A percentile compares a stretch with the other conserved stretches of the same genome.
phyloP scores from a whole-genome alignment of 2,888 invertebrate genomes.

The Tyria jacobaeae region DNA sequence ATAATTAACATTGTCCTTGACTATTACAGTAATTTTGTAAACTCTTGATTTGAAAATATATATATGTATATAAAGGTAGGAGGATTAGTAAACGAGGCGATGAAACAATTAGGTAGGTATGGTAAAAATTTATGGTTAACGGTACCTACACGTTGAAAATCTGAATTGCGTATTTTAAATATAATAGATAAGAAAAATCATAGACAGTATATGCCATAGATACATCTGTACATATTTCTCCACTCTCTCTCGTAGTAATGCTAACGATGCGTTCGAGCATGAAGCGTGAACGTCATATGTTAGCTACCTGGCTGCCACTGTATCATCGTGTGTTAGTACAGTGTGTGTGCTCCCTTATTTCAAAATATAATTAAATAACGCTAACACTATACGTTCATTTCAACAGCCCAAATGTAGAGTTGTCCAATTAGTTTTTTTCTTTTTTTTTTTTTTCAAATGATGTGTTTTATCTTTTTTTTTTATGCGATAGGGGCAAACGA shows the following conservation, averaged over 20 bases:
- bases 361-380: conserved; percentile 22
- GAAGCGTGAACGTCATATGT: conserved; percentile 68
- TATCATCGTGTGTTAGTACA: conserved; percentile 13
- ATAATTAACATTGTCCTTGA: no score
- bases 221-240: conserved; percentile 13
- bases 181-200: not conserved
- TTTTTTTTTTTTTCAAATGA: not conserved
- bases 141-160: no score
- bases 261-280: conserved; percentile 52
- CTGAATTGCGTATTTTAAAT: no score
- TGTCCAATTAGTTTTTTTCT: no score
- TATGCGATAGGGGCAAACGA: no score
- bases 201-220: not conserved
- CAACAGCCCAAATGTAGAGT: not conserved
- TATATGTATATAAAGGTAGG: no score
- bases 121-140: no score
- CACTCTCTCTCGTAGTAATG: conserved; percentile 54
- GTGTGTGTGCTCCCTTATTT: conserved; percentile 30
- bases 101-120: no score
- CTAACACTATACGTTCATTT: not conserved
- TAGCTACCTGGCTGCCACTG: conserved; percentile 38
- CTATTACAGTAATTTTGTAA: no score
- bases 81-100: no score
- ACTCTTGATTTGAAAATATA: no score
- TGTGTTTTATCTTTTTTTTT: no score